Percentiles rank a stretch among this genome's conserved stretches.
Conservation (phyloP, 2,797 vertebrate species). For the Enteromius treurensis region DNA sequence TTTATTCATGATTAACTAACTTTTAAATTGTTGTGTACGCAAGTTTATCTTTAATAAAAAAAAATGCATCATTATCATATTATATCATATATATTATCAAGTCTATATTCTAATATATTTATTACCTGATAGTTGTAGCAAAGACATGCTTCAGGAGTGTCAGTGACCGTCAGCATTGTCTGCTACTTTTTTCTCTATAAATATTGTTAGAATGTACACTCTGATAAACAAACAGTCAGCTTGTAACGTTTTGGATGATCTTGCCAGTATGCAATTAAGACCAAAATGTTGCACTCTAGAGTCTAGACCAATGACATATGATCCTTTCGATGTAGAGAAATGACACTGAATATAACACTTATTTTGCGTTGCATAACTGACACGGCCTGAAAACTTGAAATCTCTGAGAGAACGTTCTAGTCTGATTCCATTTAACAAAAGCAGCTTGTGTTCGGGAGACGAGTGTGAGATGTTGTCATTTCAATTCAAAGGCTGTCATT, state of each 20-base stretch:
- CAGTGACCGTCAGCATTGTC: not conserved
- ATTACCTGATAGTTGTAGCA: not conserved
- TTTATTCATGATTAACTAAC: not conserved
- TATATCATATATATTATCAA: not conserved
- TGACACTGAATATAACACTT: not conserved
- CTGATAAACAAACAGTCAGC: not conserved
- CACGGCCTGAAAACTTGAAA: not conserved
- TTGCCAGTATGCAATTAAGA: not conserved
- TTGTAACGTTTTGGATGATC: not conserved
- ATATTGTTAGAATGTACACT: not conserved
- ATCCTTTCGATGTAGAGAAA: not conserved
- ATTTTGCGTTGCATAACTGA: slow-evolving; percentile 21
- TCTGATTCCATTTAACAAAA: slow-evolving; percentile 5
- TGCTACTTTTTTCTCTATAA: not conserved
- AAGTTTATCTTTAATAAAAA: not conserved
- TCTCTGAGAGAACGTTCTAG: slow-evolving; percentile 16
- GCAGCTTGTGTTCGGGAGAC: slow-evolving; percentile 10
- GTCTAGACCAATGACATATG: no score
- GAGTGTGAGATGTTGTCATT: not conserved
- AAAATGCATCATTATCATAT: not conserved
- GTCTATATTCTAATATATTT: not conserved
- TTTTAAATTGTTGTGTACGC: not conserved
- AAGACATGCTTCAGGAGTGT: not conserved
- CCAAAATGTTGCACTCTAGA: not conserved
- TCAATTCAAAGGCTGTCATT: not conserved